Evolutionary conservation across 2,113 vertebrate species (phyloP).

Genomic region (Microcebus lehilahytsara): DNA sequence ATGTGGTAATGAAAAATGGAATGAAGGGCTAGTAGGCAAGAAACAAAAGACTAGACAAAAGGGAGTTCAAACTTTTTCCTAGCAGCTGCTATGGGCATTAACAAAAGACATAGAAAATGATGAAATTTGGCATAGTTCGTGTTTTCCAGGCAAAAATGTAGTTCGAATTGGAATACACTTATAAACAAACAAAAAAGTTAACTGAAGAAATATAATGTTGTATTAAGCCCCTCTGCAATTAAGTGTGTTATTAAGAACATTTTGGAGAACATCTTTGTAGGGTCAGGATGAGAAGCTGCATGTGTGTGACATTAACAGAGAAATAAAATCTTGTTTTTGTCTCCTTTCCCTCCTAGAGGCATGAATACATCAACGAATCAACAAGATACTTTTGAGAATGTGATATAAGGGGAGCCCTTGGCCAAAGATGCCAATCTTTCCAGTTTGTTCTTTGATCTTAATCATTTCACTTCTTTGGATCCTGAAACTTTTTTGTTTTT

Average conservation of each 20-base stretch:
- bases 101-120: not conserved
- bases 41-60: constrained; percentile 12
- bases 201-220: not conserved
- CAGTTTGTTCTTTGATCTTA: not conserved
- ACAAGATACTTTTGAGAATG: not conserved
- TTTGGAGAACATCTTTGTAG: not conserved
- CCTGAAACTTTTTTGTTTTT: not conserved
- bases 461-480: not conserved
- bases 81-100: not conserved
- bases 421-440: not conserved
- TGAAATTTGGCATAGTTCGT: not conserved
- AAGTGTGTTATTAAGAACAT: not conserved
- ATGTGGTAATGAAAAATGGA: not conserved
- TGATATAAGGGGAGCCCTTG: not conserved
- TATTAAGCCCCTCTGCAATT: not conserved
- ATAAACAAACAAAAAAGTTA: not conserved
- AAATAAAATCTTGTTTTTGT: not conserved
- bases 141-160: not conserved
- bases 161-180: not conserved
- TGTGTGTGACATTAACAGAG: not conserved
- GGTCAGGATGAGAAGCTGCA: not conserved
- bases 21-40: not conserved
- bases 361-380: not conserved
- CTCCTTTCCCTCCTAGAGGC: not conserved
- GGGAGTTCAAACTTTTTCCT: not conserved